Evolutionary conservation across 2,113 vertebrate genomes (phyloP), one percentile per base, ranked within the genome.

Genomic region (human): DNA sequence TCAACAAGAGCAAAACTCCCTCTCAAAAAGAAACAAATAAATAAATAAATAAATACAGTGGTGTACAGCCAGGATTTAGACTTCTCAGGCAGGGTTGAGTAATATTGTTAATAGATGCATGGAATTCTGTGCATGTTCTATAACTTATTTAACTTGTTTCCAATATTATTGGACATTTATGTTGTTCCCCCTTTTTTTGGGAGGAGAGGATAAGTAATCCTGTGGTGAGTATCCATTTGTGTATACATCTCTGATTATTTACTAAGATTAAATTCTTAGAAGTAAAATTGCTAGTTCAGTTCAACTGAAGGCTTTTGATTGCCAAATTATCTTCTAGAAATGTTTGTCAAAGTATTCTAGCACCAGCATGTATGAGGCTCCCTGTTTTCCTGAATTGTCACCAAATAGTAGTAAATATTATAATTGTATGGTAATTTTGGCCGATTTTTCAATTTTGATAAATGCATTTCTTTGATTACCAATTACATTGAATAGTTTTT

Each of bases 401-500:
- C 32, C 66, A 68, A 68, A 68, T 8, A 68, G 32, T 93, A 86
- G 68, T 81, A 86, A 81, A 75, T 38, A 84, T 64, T 59, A 52
- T 2, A n/a, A 68, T 82, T 59, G 78, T 35, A 81, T 93, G 68
- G 22, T 13, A 32, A 88, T 85, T 86, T 89, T 23, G 10, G 23
- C 43, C 38, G 76, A 72, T 95, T 92, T 73, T 50, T 92, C 50
- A 93, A 87, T 87, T 86, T 92, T 90, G 8, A 25, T 68, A 32
- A 59, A 59, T 82, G 57, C 8, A 23, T 73, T 89, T 72, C 20
- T 93, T 94, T 85, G 43, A 64, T 81, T 78, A 80, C 16, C 43
- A 87, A 70, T 85, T 94, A 92, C 13, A 11, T 18, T 38, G 45
- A 93, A 55, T 61, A 66, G 43, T 32, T 81, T 96, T 95, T 94